Conservation (phyloP, 2,797 vertebrate genomes). For the Eospalax fontanierii region DNA sequence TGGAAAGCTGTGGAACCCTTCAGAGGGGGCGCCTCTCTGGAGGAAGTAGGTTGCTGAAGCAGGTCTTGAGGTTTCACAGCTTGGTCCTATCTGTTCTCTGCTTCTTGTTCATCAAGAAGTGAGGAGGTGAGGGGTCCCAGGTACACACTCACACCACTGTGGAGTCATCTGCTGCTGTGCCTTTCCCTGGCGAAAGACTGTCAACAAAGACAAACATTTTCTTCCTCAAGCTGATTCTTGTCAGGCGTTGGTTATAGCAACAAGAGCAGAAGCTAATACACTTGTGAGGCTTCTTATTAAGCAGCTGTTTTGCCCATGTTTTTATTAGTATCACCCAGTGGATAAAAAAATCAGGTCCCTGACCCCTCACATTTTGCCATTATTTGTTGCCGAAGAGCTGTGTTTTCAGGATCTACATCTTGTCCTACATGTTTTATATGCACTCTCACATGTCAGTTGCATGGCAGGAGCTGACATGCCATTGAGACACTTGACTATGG, state of each 20-base stretch:
- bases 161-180: background rate
- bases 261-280: background rate
- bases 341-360: slow-evolving; percentile 50
- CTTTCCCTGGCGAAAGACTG: background rate
- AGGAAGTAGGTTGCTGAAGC: background rate
- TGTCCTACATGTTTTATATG: background rate
- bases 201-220: background rate
- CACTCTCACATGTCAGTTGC: background rate
- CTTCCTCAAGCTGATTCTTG: background rate
- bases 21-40: background rate
- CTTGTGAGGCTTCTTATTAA: slow-evolving; percentile 65
- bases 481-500: background rate
- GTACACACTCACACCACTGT: background rate
- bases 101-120: background rate
- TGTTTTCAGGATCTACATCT: background rate
- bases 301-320: slow-evolving; percentile 66
- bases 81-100: background rate
- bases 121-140: background rate
- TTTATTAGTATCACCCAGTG: slow-evolving; percentile 46
- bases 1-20: background rate
- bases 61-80: background rate
- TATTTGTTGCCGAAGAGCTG: background rate
- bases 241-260: background rate
- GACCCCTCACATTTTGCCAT: background rate
- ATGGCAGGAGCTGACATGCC: background rate